These are phyloP conservation scores for Lepidothrix coronata DNA, from an alignment of 2,113 vertebrate species.

Conservation along the genomic window DNA sequence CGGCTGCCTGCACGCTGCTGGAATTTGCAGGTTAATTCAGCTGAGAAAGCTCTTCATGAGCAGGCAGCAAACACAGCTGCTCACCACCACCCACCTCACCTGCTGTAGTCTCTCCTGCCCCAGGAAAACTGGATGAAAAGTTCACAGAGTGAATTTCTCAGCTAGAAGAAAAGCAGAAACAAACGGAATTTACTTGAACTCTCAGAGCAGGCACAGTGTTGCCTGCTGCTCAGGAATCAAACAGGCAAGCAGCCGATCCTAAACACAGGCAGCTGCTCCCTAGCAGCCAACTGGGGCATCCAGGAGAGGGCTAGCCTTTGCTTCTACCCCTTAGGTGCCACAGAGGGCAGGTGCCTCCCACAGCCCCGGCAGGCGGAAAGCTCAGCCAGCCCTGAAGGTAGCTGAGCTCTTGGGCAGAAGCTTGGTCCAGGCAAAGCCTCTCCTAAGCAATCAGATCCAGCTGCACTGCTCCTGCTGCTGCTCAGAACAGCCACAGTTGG, in stretches of 20 bases:
- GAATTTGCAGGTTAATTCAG: background rate
- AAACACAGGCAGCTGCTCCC: background rate
- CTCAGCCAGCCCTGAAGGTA: background rate
- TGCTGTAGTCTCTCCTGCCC: background rate
- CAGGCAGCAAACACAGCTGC: background rate
- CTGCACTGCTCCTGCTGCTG: background rate
- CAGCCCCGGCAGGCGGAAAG: background rate
- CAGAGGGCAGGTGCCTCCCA: background rate
- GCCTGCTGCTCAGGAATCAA: conserved; percentile 11
- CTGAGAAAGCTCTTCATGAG: background rate
- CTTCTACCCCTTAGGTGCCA: background rate
- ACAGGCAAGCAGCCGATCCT: background rate
- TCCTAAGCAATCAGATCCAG: background rate
- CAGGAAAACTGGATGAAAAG: conserved; percentile 1
- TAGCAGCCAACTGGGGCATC: fast-evolving
- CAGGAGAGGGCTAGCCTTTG: background rate
- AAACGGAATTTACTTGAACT: conserved; percentile 35
- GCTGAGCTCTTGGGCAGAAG: fast-evolving
- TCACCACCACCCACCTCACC: fast-evolving
- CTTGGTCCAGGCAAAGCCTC: background rate
- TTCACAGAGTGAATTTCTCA: conserved; percentile 11
- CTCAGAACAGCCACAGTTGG: background rate
- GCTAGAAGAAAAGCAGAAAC: conserved; percentile 48
- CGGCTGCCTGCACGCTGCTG: background rate
- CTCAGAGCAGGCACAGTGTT: background rate